Percentiles rank a stretch among this genome's conserved stretches.
Evolutionary conservation across 2,113 vertebrate genomes (phyloP).

Genomic region (Harpagus bidentatus): DNA sequence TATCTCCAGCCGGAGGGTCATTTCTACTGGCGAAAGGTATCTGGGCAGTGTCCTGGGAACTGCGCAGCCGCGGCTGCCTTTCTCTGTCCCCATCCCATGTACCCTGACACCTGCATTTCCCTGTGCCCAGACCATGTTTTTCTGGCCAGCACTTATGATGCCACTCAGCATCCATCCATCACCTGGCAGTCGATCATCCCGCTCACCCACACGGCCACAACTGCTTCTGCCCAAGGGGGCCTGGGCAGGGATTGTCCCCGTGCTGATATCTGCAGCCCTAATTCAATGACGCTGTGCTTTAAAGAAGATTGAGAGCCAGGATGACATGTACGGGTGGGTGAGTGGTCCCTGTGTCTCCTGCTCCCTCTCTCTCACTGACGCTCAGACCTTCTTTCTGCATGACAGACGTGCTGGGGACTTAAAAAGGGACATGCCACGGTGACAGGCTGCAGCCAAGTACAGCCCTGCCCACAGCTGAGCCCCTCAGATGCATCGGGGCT

Average conservation of each 20-base stretch:
- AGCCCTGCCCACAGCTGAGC: not conserved
- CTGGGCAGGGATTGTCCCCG: not conserved
- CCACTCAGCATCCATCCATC: not conserved
- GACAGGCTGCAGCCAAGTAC: not conserved
- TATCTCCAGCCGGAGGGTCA: not conserved
- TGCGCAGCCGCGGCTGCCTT: not conserved
- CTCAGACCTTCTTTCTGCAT: not conserved
- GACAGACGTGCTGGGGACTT: not conserved
- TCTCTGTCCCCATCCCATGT: not conserved
- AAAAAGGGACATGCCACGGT: not conserved
- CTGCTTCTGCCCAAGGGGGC: not conserved
- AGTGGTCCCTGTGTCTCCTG: not conserved
- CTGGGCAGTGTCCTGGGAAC: not conserved
- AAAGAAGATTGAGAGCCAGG: not conserved
- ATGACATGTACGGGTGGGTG: not conserved
- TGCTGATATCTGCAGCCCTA: not conserved
- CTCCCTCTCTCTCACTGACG: not conserved
- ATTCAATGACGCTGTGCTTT: accelerated
- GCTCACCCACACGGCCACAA: not conserved
- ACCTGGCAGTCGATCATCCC: not conserved
- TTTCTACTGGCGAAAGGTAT: accelerated
- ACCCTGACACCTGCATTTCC: accelerated
- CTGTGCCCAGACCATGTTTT: not conserved
- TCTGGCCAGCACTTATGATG: not conserved
- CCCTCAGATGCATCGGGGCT: not conserved